These are phyloP conservation scores for Orius laevigatus DNA, from an alignment of 1,140 invertebrate genomes.

Conservation along the genomic window DNA sequence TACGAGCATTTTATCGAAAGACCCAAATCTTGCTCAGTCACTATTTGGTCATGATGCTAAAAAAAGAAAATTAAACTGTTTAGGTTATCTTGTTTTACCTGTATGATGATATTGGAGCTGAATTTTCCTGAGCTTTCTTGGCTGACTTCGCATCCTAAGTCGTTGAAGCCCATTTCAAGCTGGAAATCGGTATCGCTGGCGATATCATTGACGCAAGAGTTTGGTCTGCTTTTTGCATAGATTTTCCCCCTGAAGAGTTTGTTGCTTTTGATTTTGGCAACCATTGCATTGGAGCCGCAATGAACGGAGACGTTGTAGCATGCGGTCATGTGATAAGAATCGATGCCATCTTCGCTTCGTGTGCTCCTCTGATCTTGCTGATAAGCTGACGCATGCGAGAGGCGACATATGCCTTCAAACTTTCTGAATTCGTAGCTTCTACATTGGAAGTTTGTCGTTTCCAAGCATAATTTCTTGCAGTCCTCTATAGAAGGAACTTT, in stretches of 20 bases:
- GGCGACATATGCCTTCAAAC: constrained; percentile 1
- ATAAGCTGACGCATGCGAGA: not conserved
- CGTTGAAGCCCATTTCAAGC: constrained; percentile 28
- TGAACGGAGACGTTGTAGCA: constrained; percentile 35
- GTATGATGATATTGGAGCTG: constrained; percentile 27
- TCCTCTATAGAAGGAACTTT: not conserved
- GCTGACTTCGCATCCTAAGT: constrained; percentile 29
- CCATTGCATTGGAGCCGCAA: constrained; percentile 33
- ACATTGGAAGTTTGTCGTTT: not conserved
- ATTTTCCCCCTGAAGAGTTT: constrained; percentile 35
- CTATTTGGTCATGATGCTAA: constrained; percentile 37
- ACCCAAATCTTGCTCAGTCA: constrained; percentile 35
- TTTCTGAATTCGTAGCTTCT: constrained; percentile 3
- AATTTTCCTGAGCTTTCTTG: constrained; percentile 29
- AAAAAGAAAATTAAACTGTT: constrained; percentile 16
- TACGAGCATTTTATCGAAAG: constrained; percentile 35
- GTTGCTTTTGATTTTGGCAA: constrained; percentile 32
- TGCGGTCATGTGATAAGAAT: constrained; percentile 30
- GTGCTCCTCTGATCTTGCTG: not conserved
- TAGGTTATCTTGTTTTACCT: constrained; percentile 17
- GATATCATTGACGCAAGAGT: constrained; percentile 33
- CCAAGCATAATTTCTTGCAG: not conserved
- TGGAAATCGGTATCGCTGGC: constrained; percentile 28
- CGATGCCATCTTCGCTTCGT: not conserved
- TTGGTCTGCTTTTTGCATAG: constrained; percentile 33